Base-by-base conservation (phyloP, 2,797 vertebrate genomes). In the Phataginus tricuspis region DNA sequence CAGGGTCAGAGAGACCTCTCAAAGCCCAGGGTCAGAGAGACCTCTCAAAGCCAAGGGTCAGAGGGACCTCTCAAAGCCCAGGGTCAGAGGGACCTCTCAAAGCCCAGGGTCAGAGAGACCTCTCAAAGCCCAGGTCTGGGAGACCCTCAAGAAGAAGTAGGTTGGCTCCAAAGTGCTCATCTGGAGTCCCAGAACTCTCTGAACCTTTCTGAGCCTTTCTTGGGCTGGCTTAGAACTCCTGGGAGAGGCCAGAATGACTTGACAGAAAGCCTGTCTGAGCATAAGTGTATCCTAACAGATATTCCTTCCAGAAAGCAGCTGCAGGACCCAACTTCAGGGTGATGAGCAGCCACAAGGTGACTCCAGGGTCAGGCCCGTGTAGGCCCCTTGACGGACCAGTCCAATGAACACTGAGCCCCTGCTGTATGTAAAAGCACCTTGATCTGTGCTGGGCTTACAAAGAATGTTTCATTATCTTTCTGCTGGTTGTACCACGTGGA, bases 241-340 rank as follows among this genome's bases (percentile, higher is more conserved):
- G 21, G 66, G 15, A 85, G 69, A 93, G 29, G 51, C 53, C 68
- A 72, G 55, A 90, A 57, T 29, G 51, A 16, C 12, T 45, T 19
- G 21, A 80, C n/a, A 68, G 14, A 77, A 94, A 82, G n/a, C 39
- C 72, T 53, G n/a, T 21, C 42, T 66, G 57, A 94, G 42, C 31
- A 23, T 11, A 13, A 84, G 12, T 16, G 31, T 51, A 93, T 92
- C 59, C 80, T 29, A 18, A 31, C 13, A 51, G 23, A 79, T 90
- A 90, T 82, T 88, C 53, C 78, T 96, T 72, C 90, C 59, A 71
- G 42, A 83, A 91, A 61, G 64, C 12, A 42, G 63, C 34, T 34
- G 7, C 21, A 64, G 82, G 42, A 82, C 63, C 34, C 57, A 84
- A 29, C 31, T 51, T 64, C 2, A 5, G 34, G 39, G 31, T 15